Evolutionary conservation across 1,140 invertebrate species (phyloP), one percentile per base, ranked within the genome.

Genomic region (Drosophila dunni): DNA sequence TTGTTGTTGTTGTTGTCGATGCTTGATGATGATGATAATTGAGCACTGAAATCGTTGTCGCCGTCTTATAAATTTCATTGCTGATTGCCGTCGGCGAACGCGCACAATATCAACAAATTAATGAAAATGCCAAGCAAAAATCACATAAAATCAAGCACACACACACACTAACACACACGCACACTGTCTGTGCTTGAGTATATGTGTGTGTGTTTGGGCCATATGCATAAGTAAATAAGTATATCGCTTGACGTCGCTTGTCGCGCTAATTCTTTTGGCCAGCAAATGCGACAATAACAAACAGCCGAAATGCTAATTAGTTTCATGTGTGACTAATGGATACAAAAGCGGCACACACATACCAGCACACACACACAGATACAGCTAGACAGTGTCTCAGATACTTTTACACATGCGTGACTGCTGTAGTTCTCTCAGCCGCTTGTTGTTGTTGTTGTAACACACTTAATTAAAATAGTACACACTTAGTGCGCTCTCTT

Each of bases 261-360:
- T 58, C 80, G 84, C 84, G 84, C 84, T 84, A 89, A 89, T 89
- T 89, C 84, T 78, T 89, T 89, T 88, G 83, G 76, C 84, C 81
- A 86, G 81, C 81, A 84, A 88, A 88, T 80, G 85, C 85, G 85
- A 89, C 85, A 90, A 90, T 90, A 90, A 85, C 85, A 89, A 85
- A 89, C 85, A 89, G 78, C 74, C 81, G 81, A 90, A 89, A 89
- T 91, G 88, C 88, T 91, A 91, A 91, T 91, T 91, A 91, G 88
- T 91, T 91, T 91, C 88, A 91, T 91, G 88, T 91, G 85, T 91
- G 88, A 91, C 88, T 91, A 91, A 91, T 91, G 88, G 82, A 83
- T 76, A 80, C 74, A 79, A 88, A 86, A 86, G 79, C 82, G 76
- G 81, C 82, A 81, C 79, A 79, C 20, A 71, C 68, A 83, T 60